A percentile compares a stretch with the other conserved stretches of the same genome.
phyloP scores from a whole-genome alignment of 1,140 invertebrate genomes.

The Batillaria attramentaria region DNA sequence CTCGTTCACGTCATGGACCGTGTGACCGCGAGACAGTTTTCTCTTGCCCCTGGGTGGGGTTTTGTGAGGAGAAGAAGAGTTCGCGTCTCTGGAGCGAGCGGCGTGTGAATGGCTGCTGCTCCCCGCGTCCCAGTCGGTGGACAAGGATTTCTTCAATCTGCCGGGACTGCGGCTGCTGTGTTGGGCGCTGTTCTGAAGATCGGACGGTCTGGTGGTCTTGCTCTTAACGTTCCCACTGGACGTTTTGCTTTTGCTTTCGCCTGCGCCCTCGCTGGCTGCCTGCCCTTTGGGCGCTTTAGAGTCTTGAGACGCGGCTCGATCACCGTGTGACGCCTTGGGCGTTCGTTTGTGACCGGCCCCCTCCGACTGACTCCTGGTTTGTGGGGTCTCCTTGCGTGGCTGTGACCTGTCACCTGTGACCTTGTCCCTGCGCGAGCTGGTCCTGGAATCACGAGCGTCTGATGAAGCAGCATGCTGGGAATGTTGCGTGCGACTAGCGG shows the following conservation, averaged over 20 bases:
- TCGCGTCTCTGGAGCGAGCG: background rate
- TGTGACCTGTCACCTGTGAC: background rate
- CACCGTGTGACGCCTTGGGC: background rate
- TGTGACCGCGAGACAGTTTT: conserved; percentile 33
- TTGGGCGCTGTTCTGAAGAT: background rate
- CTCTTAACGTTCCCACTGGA: background rate
- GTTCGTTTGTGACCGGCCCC: background rate
- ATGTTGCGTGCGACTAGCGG: background rate
- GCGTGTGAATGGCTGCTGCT: background rate
- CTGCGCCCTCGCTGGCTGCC: background rate
- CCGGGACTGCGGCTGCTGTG: background rate
- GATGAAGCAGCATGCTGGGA: background rate
- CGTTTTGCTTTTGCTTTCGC: background rate
- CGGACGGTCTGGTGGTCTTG: background rate
- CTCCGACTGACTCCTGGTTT: background rate
- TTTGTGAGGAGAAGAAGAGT: background rate
- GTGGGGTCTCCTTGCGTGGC: background rate
- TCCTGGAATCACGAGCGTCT: background rate
- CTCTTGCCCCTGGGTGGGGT: conserved; percentile 27
- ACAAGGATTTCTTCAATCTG: conserved; percentile 20
- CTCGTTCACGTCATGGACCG: conserved; percentile 36
- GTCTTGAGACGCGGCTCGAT: background rate
- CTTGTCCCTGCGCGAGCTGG: background rate
- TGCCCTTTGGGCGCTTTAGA: background rate
- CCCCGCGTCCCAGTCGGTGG: background rate